These are phyloP conservation scores for Homarus americanus DNA, from an alignment of 1,140 invertebrate genomes.

Conservation along the genomic window DNA sequence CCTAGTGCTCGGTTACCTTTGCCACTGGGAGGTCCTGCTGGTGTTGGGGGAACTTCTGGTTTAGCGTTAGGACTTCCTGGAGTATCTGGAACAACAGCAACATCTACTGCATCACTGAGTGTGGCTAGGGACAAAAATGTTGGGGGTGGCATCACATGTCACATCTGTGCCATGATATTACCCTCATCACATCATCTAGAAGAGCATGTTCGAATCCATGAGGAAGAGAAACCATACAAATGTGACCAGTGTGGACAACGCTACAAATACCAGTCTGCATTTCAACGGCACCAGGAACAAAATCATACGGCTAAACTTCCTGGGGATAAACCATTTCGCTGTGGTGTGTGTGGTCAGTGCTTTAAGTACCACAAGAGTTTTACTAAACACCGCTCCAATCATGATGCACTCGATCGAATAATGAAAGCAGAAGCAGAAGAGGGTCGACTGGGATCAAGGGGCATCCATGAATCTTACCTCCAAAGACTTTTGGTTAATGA, in stretches of 20 bases:
- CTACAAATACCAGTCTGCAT: constrained; percentile 91
- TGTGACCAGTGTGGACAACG: constrained; percentile 93
- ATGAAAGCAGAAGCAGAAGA: constrained; percentile 73
- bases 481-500: constrained; percentile 68
- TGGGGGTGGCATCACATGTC: constrained; percentile 68
- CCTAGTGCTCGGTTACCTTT: constrained; percentile 43
- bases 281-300: constrained; percentile 92
- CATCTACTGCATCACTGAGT: constrained; percentile 39
- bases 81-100: constrained; percentile 37
- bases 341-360: constrained; percentile 93
- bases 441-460: constrained; percentile 30
- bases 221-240: constrained; percentile 89
- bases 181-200: constrained; percentile 73
- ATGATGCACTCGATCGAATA: constrained; percentile 81
- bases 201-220: constrained; percentile 74
- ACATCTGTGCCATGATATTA: constrained; percentile 75
- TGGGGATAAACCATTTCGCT: constrained; percentile 92
- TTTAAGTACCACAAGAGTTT: constrained; percentile 93
- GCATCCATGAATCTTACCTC: constrained; percentile 68
- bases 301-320: constrained; percentile 90
- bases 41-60: constrained; percentile 57
- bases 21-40: constrained; percentile 46
- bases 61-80: constrained; percentile 57
- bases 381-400: constrained; percentile 92
- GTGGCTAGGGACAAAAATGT: constrained; percentile 51